phyloP scores from a whole-genome alignment of 2,113 vertebrate genomes.

The Varanus salvator region DNA sequence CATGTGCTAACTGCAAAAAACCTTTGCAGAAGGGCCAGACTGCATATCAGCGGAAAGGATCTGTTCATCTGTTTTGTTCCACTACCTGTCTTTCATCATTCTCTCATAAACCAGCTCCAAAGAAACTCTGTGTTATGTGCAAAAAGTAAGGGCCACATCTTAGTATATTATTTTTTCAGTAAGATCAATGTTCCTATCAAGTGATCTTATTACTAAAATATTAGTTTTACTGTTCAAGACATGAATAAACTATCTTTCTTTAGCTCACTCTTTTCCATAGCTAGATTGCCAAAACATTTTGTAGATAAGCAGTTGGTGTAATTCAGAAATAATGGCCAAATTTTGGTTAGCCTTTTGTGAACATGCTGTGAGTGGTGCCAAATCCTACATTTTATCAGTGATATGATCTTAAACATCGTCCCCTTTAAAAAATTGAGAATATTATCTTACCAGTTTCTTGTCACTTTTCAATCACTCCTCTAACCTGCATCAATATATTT shows the following conservation, averaged over 20 bases:
- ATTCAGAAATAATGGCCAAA: neutral
- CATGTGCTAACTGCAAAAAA: constrained; percentile 97
- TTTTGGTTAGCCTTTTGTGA: neutral
- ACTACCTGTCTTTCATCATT: constrained; percentile 96
- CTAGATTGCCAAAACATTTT: neutral
- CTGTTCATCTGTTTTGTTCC: constrained; percentile 96
- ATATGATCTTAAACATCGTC: neutral
- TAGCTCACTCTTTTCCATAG: no score
- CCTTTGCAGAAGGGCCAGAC: constrained; percentile 97
- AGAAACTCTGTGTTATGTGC: constrained; percentile 99
- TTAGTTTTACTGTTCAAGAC: neutral
- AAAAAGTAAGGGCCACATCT: constrained; percentile 88
- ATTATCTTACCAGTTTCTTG: neutral
- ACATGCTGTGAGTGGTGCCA: neutral
- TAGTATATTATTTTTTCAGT: neutral
- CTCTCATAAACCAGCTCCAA: constrained; percentile 97
- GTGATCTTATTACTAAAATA: neutral
- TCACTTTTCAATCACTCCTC: neutral
- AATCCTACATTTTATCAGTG: neutral
- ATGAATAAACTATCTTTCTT: neutral
- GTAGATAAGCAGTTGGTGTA: neutral
- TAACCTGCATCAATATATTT: neutral
- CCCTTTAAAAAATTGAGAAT: neutral
- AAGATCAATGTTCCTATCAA: neutral
- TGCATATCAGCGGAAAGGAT: constrained; percentile 97